These are phyloP conservation scores for Drosophila parthenogenetica DNA, from an alignment of 2,888 invertebrate genomes.

Conservation along the genomic window DNA sequence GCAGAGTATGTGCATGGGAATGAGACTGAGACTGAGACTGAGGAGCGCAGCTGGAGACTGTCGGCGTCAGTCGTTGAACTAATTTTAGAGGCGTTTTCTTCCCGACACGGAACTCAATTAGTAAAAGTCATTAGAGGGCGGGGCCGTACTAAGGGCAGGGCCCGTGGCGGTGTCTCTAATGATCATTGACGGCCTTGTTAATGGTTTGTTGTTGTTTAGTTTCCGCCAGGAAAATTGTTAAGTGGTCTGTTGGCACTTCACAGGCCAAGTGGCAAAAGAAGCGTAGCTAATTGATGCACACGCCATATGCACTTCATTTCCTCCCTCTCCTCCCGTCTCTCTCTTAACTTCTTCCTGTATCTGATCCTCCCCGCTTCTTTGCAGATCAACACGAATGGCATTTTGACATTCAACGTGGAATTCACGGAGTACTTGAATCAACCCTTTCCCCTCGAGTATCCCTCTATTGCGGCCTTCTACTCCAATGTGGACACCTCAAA, in stretches of 20 bases:
- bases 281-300: slow-evolving; percentile 42
- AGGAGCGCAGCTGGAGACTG: slow-evolving; percentile 46
- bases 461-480: slow-evolving; percentile 95
- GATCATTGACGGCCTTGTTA: slow-evolving; percentile 63
- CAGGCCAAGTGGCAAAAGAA: slow-evolving; percentile 3
- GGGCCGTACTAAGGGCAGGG: background rate
- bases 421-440: slow-evolving; percentile 94
- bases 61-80: slow-evolving; percentile 33
- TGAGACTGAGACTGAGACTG: background rate
- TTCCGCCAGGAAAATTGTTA: slow-evolving; percentile 75
- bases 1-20: background rate
- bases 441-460: slow-evolving; percentile 95
- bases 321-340: background rate
- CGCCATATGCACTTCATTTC: slow-evolving; percentile 62
- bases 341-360: background rate
- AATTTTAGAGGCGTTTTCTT: slow-evolving; percentile 51
- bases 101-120: slow-evolving; percentile 62
- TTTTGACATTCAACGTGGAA: slow-evolving; percentile 95
- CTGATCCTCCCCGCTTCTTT: slow-evolving; percentile 17
- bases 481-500: slow-evolving; percentile 93
- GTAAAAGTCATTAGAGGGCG: slow-evolving; percentile 46
- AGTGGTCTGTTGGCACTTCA: slow-evolving; percentile 74
- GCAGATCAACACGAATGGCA: slow-evolving; percentile 96
- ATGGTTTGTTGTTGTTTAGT: slow-evolving; percentile 75
- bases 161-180: slow-evolving; percentile 13